Conservation (phyloP, 2,113 vertebrate species). For the Corythoichthys intestinalis region DNA sequence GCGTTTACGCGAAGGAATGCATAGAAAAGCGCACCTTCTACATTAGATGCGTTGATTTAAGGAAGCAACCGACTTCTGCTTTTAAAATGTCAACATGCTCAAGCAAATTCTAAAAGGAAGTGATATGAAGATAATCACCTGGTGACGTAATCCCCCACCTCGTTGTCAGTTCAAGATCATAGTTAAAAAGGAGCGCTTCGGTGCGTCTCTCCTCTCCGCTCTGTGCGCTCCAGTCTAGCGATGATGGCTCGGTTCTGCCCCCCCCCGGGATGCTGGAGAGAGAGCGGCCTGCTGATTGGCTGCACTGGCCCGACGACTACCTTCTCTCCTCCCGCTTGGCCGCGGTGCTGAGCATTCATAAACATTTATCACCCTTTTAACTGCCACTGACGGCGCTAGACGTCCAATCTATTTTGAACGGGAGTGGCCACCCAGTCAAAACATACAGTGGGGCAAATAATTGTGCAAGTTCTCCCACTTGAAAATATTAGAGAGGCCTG, state of each 20-base stretch:
- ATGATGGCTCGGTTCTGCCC: constrained; percentile 5
- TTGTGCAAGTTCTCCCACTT: too few relatives aligned
- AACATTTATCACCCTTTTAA: background rate
- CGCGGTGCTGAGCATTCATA: constrained; percentile 11
- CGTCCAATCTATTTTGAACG: background rate
- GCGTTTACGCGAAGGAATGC: background rate
- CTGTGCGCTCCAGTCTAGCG: constrained; percentile 34
- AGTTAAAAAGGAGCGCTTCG: constrained; percentile 22
- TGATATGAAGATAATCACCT: constrained; percentile 34
- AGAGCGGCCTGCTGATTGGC: constrained; percentile 68
- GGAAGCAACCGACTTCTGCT: background rate
- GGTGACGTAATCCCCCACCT: constrained; percentile 37
- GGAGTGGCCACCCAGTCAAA: too few relatives aligned
- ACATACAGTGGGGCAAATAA: too few relatives aligned
- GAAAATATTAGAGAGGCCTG: too few relatives aligned
- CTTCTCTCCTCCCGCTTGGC: constrained; percentile 21
- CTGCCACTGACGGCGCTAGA: background rate
- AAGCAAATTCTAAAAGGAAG: background rate
- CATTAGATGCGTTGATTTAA: background rate
- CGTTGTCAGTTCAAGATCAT: constrained; percentile 43
- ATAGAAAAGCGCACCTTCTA: background rate
- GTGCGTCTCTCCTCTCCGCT: constrained; percentile 31
- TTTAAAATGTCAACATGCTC: background rate
- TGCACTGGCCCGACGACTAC: constrained; percentile 19
- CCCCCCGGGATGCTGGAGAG: constrained; percentile 59